Evolutionary conservation across 2,113 vertebrate genomes (phyloP).

Genomic region (Callopanchax toddi): DNA sequence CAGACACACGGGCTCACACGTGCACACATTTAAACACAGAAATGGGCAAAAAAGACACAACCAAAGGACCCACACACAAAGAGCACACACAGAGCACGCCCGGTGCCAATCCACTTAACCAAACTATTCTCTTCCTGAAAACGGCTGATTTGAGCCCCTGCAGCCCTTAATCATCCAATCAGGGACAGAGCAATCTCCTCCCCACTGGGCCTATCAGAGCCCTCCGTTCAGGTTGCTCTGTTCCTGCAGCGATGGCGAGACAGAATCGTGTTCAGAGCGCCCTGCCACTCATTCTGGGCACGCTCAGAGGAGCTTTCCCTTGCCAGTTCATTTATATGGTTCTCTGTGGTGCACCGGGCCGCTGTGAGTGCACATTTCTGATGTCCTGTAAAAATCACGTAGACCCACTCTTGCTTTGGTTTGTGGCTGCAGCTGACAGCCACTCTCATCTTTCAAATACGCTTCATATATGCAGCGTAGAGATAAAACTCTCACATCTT

Average conservation of each 20-base stretch:
- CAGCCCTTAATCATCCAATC: conserved; percentile 80
- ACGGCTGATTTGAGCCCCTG: conserved; percentile 77
- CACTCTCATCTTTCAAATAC: neutral
- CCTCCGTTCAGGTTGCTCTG: conserved; percentile 61
- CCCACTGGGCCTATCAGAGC: conserved; percentile 77
- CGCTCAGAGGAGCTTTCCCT: conserved; percentile 47
- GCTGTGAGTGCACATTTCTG: conserved; percentile 40
- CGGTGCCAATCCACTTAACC: conserved; percentile 78
- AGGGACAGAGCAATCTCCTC: conserved; percentile 77
- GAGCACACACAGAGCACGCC: conserved; percentile 60
- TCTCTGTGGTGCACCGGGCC: conserved; percentile 31
- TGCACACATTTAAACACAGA: conserved; percentile 41
- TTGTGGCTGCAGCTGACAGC: conserved; percentile 19
- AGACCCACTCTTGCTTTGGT: conserved; percentile 21
- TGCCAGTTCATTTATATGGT: conserved; percentile 50
- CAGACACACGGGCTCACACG: conserved; percentile 11
- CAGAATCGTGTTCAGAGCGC: conserved; percentile 64
- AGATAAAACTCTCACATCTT: neutral
- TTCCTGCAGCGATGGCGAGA: conserved; percentile 63
- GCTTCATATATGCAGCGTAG: too few relatives aligned
- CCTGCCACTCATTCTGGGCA: conserved; percentile 64
- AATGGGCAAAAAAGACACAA: conserved; percentile 17
- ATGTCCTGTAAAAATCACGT: conserved; percentile 45
- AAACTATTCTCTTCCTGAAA: conserved; percentile 77
- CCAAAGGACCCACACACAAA: conserved; percentile 38